Evolutionary conservation across 2,797 vertebrate species (phyloP), one percentile per base, ranked within the genome.

Genomic region (Mormyrus hasselquistii): DNA sequence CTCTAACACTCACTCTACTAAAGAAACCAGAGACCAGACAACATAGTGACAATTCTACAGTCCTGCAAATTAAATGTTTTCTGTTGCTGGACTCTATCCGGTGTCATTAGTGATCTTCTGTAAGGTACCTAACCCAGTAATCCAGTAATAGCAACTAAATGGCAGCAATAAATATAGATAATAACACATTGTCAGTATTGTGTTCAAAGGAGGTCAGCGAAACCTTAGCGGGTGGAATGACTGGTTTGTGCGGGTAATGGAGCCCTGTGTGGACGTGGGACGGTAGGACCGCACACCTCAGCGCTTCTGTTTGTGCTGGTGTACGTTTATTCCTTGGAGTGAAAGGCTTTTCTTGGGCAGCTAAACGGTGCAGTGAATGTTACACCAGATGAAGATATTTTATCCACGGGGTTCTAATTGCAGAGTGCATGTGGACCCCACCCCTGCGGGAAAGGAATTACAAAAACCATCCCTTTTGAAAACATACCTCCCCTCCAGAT

Each of bases 181-280:
- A 73, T 38, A 47, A 16, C 38, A n/a, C 38, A 79, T 79, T 79
- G 73, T 79, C 73, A n/a, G 41, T 41, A 47, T 79, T 79, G 65
- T 94, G 94, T 50, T 94, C 92, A 2, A 92, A 79, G 73, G 73
- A 79, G 73, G 73, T 79, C 73, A 79, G 41, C n/a, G 38, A 79
- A 79, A 41, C 41, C 73, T 16, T 8, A 79, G 0, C 7, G 3
- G 16, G 73, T 79, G 7, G 16, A 41, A 19, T 8, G 73, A n/a
- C 38, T 14, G 38, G 73, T 79, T 79, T 79, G 38, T 44, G 19
- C 38, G 3, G 38, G 34, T 44, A 16, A 16, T n/a, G 34, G 34
- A 44, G 41, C 38, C 38, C 73, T 9, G 3, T n/a, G 2, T n/a
- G 38, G 73, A 44, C 7, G 0, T 6, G 1, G 65, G 3, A 29